Conservation (phyloP, 1,140 invertebrate genomes). For the Achatina immaculata region DNA sequence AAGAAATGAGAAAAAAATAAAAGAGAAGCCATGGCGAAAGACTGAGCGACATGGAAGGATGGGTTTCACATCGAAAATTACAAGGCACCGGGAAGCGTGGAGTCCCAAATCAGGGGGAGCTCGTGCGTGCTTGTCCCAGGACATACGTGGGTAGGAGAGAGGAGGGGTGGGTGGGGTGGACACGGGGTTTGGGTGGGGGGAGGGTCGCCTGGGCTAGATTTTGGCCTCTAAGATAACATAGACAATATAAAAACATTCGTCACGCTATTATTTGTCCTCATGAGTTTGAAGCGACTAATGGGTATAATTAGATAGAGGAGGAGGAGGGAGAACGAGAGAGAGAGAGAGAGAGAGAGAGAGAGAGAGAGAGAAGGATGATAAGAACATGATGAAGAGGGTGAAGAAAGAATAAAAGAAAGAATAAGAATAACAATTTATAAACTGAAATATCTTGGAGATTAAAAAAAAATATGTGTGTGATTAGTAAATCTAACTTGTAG, state of each 20-base stretch:
- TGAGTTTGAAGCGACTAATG: background rate
- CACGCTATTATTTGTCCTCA: background rate
- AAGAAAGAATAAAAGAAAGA: slow-evolving; percentile 21
- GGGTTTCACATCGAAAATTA: background rate
- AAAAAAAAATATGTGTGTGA: too few relatives aligned
- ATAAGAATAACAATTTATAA: too few relatives aligned
- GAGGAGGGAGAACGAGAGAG: slow-evolving; percentile 1
- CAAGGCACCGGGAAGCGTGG: background rate
- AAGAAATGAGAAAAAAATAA: too few relatives aligned
- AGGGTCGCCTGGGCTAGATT: background rate
- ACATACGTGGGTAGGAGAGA: too few relatives aligned
- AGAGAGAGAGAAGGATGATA: background rate
- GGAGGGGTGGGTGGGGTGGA: too few relatives aligned
- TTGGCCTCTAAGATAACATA: background rate
- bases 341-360: slow-evolving; percentile 23
- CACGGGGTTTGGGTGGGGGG: too few relatives aligned
- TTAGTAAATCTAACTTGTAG: too few relatives aligned
- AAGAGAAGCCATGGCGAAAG: too few relatives aligned
- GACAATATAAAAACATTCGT: background rate
- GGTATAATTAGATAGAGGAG: background rate
- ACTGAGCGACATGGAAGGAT: too few relatives aligned
- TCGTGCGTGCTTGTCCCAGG: background rate
- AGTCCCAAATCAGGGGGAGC: background rate
- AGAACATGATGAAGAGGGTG: background rate
- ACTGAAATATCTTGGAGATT: too few relatives aligned